A percentile compares a stretch with the other conserved stretches of the same genome.
phyloP scores from a whole-genome alignment of 2,888 invertebrate genomes.

The Drosophila peninsularis region DNA sequence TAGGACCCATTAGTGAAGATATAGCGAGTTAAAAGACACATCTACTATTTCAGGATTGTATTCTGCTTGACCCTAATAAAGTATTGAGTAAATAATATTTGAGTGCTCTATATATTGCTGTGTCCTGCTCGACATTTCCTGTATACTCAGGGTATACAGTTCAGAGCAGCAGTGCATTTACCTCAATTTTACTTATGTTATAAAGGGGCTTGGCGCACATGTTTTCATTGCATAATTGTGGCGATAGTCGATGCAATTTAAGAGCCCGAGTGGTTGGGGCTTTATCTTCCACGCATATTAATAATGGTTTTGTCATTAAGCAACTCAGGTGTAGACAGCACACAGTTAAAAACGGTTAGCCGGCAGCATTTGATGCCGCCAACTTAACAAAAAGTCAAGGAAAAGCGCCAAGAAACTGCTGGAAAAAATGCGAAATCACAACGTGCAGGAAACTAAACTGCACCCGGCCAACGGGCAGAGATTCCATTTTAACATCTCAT shows the following conservation, averaged over 20 bases:
- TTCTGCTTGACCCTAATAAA: no score
- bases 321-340: constrained; percentile 51
- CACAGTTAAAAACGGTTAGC: constrained; percentile 21
- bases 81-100: not conserved
- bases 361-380: constrained; percentile 30
- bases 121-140: not conserved
- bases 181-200: not conserved
- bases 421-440: constrained; percentile 24
- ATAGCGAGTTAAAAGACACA: not conserved
- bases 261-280: constrained; percentile 10
- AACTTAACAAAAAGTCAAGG: constrained; percentile 39
- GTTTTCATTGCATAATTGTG: constrained; percentile 1
- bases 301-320: constrained; percentile 78
- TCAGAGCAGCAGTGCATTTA: not conserved
- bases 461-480: constrained; percentile 53
- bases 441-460: constrained; percentile 23
- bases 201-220: not conserved
- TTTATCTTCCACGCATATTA: constrained; percentile 76
- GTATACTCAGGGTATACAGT: not conserved
- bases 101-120: not conserved
- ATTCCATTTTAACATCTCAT: constrained; percentile 83
- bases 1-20: constrained; percentile 8
- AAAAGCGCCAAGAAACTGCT: constrained; percentile 18
- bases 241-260: constrained; percentile 1
- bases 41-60: not conserved